Conservation (phyloP, 2,113 vertebrate species). For the Petrocephalus microphthalmus region DNA sequence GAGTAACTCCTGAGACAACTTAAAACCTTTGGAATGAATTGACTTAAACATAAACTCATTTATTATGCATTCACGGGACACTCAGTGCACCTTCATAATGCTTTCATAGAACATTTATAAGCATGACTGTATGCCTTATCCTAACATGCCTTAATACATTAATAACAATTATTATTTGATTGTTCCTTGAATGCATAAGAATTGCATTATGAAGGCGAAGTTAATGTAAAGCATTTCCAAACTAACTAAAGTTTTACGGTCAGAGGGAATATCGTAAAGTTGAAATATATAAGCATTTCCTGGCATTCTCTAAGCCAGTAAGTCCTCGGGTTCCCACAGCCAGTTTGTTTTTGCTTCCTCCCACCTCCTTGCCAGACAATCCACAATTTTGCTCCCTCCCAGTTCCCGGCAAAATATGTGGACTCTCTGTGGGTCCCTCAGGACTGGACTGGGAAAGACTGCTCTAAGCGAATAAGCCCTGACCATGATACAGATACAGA, state of each 20-base stretch:
- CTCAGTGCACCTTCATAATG: too few species aligned
- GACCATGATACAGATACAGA: background rate
- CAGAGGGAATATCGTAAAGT: background rate
- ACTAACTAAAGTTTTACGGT: constrained; percentile 12
- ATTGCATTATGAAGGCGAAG: too few species aligned
- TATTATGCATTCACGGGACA: too few species aligned
- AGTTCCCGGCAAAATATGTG: background rate
- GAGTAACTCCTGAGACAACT: too few species aligned
- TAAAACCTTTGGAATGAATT: too few species aligned
- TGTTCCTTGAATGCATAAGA: too few species aligned
- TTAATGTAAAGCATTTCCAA: too few species aligned
- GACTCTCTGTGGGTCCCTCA: background rate
- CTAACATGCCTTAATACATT: too few species aligned
- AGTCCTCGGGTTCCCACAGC: background rate
- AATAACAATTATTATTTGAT: too few species aligned
- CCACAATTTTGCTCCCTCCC: background rate
- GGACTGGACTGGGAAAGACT: background rate
- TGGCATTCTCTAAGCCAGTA: background rate
- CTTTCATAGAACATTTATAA: too few species aligned
- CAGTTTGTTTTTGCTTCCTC: background rate
- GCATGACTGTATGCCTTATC: too few species aligned
- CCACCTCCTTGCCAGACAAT: background rate
- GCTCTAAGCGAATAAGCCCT: background rate
- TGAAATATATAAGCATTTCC: background rate
- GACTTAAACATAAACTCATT: too few species aligned